Evolutionary conservation across 2,113 vertebrate genomes (phyloP), one percentile per base, ranked within the genome.

Genomic region (Vanacampus margaritifer): DNA sequence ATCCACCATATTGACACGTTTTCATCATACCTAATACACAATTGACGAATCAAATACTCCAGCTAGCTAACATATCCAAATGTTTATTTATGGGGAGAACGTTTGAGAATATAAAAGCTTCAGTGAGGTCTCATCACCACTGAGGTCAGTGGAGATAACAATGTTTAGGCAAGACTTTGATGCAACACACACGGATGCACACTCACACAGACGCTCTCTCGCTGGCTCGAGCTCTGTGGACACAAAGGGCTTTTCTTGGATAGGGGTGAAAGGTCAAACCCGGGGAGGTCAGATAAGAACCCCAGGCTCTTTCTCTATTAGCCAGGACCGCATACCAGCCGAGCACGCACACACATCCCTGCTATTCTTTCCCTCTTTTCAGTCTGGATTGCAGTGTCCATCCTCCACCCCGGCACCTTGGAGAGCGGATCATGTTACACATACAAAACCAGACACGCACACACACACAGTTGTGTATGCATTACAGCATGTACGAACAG

Each of bases 111-210:
- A 67, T 57, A 57, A 57, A 51, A 32, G 59, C 71, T 74, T 71
- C 63, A 87, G 79, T 82, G 80, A 78, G 64, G 77, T 85, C 78
- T 82, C 75, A 78, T 84, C 86, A 80, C 87, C 59, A 79, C 67
- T 84, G 75, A 92, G 91, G 91, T 87, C 80, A 82, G 67, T 83
- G 79, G 74, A 89, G 93, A 93, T 90, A 91, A 88, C 92, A 92
- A 91, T 82, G 79, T 91, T 91, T 83, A 87, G 92, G 90, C 85
- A 72, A 73, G 84, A 86, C 94, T 95, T 93, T 95, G 93, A 94
- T 93, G 94, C 92, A 87, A 46, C 73, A 64, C 75, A 68, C 53
- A 54, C 68, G 64, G 19, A 67, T 26, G 41, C 65, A 66, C 67
- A 50, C 41, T 26, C 61, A 64, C 67, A 63, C 70, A 72, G 72